A percentile compares a stretch with the other conserved stretches of the same genome.
Conservation (phyloP, 2,113 vertebrate species). For the Anoplopoma fimbria region DNA sequence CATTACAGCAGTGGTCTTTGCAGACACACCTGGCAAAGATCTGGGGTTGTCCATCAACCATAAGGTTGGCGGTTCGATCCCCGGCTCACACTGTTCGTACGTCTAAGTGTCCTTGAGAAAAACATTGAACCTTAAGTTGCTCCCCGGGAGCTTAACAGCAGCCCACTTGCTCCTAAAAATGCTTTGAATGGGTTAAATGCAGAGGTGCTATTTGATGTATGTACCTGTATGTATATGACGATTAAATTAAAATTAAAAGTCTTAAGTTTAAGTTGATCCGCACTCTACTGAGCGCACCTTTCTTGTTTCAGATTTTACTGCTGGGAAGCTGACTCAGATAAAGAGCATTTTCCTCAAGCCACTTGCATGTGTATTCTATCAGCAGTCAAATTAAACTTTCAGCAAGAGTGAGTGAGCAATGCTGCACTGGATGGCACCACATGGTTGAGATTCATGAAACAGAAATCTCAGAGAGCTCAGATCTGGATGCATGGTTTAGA, state of each 20-base stretch:
- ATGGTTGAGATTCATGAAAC: conserved; percentile 42
- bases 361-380: conserved; percentile 57
- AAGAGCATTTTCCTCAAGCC: conserved; percentile 19
- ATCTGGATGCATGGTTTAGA: conserved; percentile 54
- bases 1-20: neutral
- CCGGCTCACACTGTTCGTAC: neutral
- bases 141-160: neutral
- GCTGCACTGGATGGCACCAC: conserved; percentile 36
- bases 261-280: neutral
- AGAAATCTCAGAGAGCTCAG: conserved; percentile 50
- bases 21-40: neutral
- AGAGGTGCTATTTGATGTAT: neutral
- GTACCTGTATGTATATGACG: neutral
- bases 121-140: neutral
- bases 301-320: neutral
- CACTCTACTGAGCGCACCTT: neutral
- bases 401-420: conserved; percentile 26
- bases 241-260: too few relatives aligned
- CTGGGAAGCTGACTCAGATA: conserved; percentile 2
- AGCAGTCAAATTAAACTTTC: conserved; percentile 58
- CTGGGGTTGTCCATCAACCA: too few relatives aligned
- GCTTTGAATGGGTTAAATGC: too few relatives aligned
- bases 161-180: too few relatives aligned
- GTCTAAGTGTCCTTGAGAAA: neutral
- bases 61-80: neutral